Evolutionary conservation across 2,113 vertebrate genomes (phyloP), one percentile per base, ranked within the genome.

Genomic region (Oenanthe melanoleuca): DNA sequence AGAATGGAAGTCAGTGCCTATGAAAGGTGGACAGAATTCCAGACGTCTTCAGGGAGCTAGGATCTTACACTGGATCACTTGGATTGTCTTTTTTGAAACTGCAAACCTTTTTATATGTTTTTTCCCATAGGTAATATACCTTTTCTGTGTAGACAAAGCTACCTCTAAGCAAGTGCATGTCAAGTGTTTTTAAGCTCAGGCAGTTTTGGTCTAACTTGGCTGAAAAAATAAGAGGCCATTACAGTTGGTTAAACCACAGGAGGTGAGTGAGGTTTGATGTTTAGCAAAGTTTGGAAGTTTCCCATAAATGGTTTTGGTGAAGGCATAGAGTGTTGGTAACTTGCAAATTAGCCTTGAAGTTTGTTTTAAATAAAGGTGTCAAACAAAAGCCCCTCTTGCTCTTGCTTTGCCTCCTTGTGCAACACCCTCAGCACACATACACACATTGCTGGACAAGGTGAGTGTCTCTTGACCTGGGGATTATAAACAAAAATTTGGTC

Each of bases 311-410:
- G 56, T 80, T 88, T 85, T 67, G n/a, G 49, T 84, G 33, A 85
- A 89, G 34, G 53, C 69, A 93, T 49, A 64, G 64, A 66, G 14
- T 33, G 22, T 60, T 91, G 89, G 60, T 47, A 91, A 92, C 64
- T 81, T 86, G 61, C 25, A 53, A 80, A 60, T 67, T 59, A 92
- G 42, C 28, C 66, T 93, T 94, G 88, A 73, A 87, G 61, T 96
- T 92, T 92, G 57, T 86, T 83, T 64, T 42, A 75, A 97, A 97
- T 97, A 97, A 97, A 97, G 31, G 31, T 71, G 40, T 94, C 85
- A 69, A 91, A 78, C 0, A 5, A 28, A 89, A 78, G 37, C 23
- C 77, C 47, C 37, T 86, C 61, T 40, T 34, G 77, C 38, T 95
- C 63, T 70, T 93, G 77, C 65, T 92, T 56, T 89, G 38, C 60